A percentile compares a stretch with the other conserved stretches of the same genome.
phyloP scores from a whole-genome alignment of 1,140 invertebrate genomes.

The Acromyrmex echinatior region DNA sequence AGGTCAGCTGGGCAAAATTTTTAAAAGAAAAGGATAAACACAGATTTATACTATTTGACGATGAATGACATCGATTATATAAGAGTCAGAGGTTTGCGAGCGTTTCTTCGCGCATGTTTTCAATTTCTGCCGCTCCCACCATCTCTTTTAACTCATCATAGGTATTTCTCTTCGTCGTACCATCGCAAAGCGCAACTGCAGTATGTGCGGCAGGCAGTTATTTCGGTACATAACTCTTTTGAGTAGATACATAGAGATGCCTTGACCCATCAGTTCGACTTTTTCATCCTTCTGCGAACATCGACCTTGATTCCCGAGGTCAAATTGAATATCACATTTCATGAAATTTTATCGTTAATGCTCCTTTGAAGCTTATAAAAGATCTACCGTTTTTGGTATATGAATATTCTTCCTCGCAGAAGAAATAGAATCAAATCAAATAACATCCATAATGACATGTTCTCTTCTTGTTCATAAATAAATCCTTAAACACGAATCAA shows the following conservation, averaged over 20 bases:
- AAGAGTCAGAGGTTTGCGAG: constrained; percentile 63
- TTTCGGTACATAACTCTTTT: constrained; percentile 49
- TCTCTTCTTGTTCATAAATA: neutral
- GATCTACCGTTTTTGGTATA: neutral
- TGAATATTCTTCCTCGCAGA: neutral
- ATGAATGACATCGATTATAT: constrained; percentile 65
- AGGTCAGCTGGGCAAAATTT: neutral
- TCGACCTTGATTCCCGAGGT: neutral
- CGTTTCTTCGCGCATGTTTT: constrained; percentile 61
- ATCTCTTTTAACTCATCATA: constrained; percentile 42
- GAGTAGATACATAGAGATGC: neutral
- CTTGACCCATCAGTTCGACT: constrained; percentile 42
- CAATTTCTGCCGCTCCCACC: constrained; percentile 54
- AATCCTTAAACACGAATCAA: neutral
- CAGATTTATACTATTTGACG: constrained; percentile 56
- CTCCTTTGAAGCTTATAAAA: neutral
- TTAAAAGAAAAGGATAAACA: neutral
- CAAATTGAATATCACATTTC: neutral
- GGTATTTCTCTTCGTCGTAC: constrained; percentile 51
- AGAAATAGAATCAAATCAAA: neutral
- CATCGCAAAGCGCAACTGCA: neutral
- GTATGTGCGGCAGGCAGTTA: constrained; percentile 26
- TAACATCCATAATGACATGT: neutral
- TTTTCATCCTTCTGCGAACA: neutral
- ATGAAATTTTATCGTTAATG: constrained; percentile 7